A percentile compares a stretch with the other conserved stretches of the same genome.
These are phyloP conservation scores for Hesperophylax magnus DNA, from an alignment of 1,140 invertebrate species.

Conservation along the genomic window DNA sequence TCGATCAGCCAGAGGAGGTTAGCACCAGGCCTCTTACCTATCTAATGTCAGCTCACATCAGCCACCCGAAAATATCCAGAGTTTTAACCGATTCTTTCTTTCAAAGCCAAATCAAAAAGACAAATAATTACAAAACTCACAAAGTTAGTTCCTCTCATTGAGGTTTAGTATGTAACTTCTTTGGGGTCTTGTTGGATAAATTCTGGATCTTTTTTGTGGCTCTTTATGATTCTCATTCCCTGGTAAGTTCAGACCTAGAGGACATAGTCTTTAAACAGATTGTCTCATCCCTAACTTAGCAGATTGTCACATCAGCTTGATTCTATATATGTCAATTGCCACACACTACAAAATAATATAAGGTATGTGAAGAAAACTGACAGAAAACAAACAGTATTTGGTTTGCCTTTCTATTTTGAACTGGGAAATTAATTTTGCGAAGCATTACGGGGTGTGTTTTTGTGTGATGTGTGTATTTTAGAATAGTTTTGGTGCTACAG, in stretches of 20 bases:
- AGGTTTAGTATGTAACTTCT: too few relatives aligned
- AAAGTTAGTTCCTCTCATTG: too few relatives aligned
- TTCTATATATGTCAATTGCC: background rate
- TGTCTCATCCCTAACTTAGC: background rate
- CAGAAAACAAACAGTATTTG: background rate
- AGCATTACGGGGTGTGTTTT: background rate
- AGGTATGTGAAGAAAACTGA: slow-evolving; percentile 10
- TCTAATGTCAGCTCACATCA: too few relatives aligned
- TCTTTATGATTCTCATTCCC: slow-evolving; percentile 3
- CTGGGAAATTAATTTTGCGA: too few relatives aligned
- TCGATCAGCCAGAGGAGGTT: slow-evolving; percentile 65
- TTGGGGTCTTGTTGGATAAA: too few relatives aligned
- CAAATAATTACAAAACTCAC: too few relatives aligned
- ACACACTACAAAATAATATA: background rate
- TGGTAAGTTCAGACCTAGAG: background rate
- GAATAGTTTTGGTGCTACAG: background rate
- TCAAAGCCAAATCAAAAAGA: too few relatives aligned
- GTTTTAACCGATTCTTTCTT: background rate
- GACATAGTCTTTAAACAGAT: background rate
- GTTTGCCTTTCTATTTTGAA: background rate
- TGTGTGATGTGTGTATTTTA: slow-evolving; percentile 7
- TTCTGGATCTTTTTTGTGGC: background rate
- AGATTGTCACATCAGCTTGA: background rate
- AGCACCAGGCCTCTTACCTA: slow-evolving; percentile 41
- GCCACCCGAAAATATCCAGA: background rate